Evolutionary conservation across 2,113 vertebrate species (phyloP), one percentile per base, ranked within the genome.

Genomic region (Macaca mulatta): DNA sequence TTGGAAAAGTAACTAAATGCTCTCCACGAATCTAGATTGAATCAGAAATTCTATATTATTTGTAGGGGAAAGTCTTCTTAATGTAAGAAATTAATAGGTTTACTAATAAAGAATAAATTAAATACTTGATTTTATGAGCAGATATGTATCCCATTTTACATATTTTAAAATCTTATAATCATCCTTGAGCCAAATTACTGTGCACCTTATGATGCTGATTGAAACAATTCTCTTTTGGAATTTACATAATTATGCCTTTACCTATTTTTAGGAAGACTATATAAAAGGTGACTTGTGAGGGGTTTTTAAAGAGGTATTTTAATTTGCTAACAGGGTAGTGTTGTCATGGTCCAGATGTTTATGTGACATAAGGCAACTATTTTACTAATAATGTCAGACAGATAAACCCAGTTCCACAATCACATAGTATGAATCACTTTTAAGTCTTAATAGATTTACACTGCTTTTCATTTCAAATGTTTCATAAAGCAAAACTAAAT

Each of bases 161-260:
- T 59, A 50, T 64, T 85, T 93, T 86, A 55, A 1, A 89, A 69
- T 89, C 83, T 94, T 12, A 67, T 87, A 55, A 77, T 8, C 9
- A 55, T 67, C 6, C 48, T 61, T 89, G 3, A 79, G 16, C 11
- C 17, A 45, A 85, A 88, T 93, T 94, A 40, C 45, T 89, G 1
- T 75, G 6, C 14, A 82, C 0, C 0, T 81, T 89, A 48, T 90
- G 18, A 61, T 59, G 25, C 55, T 79, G 6, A 72, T 59, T 95
- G 8, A 91, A 90, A 89, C 0, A 57, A 79, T 70, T 90, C 18
- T 89, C 13, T 89, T 93, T 78, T 27, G 2, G 10, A 87, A 64
- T 93, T 80, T 64, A 90, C n/a, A n/a, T 87, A 93, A 91, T 88
- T 86, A 67, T 80, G 6, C 25, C 18, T 75, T 80, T 79, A 89